phyloP scores from a whole-genome alignment of 2,888 invertebrate genomes.

The Agriopis marginaria region DNA sequence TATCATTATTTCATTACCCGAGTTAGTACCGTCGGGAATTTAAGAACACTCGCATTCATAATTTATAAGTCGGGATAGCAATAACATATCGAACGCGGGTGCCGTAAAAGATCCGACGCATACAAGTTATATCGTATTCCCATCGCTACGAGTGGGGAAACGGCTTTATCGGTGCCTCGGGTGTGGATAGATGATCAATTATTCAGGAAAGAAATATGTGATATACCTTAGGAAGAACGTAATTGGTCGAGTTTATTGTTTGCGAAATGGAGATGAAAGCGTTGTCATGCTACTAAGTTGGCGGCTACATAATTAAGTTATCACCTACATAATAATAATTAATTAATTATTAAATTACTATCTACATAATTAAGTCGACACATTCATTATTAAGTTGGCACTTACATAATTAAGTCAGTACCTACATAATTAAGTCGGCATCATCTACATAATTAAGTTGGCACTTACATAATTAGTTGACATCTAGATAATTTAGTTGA shows the following conservation, averaged over 20 bases:
- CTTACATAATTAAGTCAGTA: too few species aligned
- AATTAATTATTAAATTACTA: too few species aligned
- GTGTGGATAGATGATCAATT: conserved; percentile 22
- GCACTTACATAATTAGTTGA: too few species aligned
- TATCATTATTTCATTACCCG: conserved; percentile 3
- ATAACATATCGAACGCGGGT: conserved; percentile 24
- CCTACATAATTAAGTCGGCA: too few species aligned
- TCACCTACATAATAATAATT: too few species aligned
- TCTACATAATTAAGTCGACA: too few species aligned
- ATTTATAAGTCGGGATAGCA: conserved; percentile 12
- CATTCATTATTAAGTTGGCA: too few species aligned
- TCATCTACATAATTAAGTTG: too few species aligned
- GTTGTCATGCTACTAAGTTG: neutral
- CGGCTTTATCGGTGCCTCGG: conserved; percentile 29
- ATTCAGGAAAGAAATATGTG: conserved; percentile 28
- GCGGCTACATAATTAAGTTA: neutral
- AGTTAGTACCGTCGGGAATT: conserved; percentile 6
- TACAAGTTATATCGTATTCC: conserved; percentile 23
- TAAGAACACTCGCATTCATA: conserved; percentile 9
- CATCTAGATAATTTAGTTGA: too few species aligned
- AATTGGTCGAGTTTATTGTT: conserved; percentile 11
- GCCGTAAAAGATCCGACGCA: conserved; percentile 20
- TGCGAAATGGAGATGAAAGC: neutral
- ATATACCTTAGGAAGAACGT: neutral
- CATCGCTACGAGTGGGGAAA: conserved; percentile 25